Evolutionary conservation across 1,140 invertebrate species (phyloP).

Genomic region (Eumeta japonica): DNA sequence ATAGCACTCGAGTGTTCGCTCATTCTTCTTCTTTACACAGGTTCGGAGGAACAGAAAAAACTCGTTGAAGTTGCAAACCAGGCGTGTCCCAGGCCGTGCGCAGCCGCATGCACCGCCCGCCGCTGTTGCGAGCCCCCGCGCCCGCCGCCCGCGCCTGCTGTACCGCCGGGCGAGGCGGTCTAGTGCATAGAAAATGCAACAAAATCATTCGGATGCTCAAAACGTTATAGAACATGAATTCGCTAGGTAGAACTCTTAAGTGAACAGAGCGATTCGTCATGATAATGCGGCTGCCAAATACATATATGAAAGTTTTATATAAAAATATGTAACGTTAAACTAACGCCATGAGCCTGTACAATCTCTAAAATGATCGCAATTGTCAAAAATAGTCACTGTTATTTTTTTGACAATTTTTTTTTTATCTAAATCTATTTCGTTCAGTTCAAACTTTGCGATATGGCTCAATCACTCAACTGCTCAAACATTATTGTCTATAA

Average conservation of each 20-base stretch:
- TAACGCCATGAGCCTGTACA: too few species aligned
- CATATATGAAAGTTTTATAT: not conserved
- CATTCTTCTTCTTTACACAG: too few species aligned
- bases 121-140: slow-evolving; percentile 32
- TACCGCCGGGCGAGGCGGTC: not conserved
- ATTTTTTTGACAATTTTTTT: too few species aligned
- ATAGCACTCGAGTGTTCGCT: too few species aligned
- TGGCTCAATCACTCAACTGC: too few species aligned
- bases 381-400: too few species aligned
- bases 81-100: slow-evolving; percentile 39
- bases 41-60: slow-evolving; percentile 38
- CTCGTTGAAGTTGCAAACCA: slow-evolving; percentile 38
- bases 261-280: not conserved
- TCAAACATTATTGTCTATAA: too few species aligned
- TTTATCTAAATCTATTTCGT: too few species aligned
- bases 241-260: not conserved
- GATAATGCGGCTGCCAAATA: not conserved
- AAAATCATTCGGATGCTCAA: not conserved
- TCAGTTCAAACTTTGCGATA: too few species aligned
- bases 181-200: not conserved
- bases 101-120: slow-evolving; percentile 39
- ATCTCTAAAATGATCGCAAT: too few species aligned
- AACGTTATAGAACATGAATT: not conserved
- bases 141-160: slow-evolving; percentile 15
- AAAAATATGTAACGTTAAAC: too few species aligned